Base-by-base conservation (phyloP, 2,888 invertebrate genomes). In the Caenorhabditis afra region DNA sequence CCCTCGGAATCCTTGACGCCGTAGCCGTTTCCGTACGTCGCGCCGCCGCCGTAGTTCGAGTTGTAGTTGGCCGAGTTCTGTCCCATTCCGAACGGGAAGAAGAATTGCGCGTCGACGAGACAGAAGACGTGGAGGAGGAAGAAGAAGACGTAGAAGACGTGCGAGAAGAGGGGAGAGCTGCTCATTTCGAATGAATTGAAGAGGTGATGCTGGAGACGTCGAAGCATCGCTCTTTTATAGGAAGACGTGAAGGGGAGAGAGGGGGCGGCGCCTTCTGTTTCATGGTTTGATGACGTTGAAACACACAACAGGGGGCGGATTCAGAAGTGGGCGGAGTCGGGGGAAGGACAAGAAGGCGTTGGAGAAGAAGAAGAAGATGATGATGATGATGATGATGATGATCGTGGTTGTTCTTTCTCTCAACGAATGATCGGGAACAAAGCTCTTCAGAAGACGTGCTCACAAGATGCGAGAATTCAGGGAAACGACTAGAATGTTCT, bases 1-100 rank as follows among this genome's bases (percentile, higher is more conserved):
- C 75, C 75, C 16, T 75, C 75, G 2, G 75, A 75, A 44, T 67
- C 67, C 57, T 75, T 75, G 57, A 75, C 44, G 12, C 62, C 67
- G 22, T 67, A 53, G 10, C 59, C 61, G 53, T 55, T 67, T 1
- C 55, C 55, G 44, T 71, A 62, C n/a, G 49, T 39, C 12, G 45
- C 37, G 18, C 55, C 62, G 50, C 50, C 37, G 18, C 55, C 62
- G 50, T 62, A 50, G 22, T 58, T 41, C 50, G 37, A 47, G 53
- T 55, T 47, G 47, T 53, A 53, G 47, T 35, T 55, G 29, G 44
- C 29, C 11, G 55, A 52, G 53, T 53, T 62, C 1, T 39, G 11
- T 35, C 71, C 67, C 62, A 61, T 67, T n/a, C n/a, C 62, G 47
- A 67, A 75, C 20, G 75, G 75, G 57, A 67, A 75, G 20, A 75